These are phyloP conservation scores for Lophius piscatorius DNA, from an alignment of 2,113 vertebrate species.

Conservation along the genomic window DNA sequence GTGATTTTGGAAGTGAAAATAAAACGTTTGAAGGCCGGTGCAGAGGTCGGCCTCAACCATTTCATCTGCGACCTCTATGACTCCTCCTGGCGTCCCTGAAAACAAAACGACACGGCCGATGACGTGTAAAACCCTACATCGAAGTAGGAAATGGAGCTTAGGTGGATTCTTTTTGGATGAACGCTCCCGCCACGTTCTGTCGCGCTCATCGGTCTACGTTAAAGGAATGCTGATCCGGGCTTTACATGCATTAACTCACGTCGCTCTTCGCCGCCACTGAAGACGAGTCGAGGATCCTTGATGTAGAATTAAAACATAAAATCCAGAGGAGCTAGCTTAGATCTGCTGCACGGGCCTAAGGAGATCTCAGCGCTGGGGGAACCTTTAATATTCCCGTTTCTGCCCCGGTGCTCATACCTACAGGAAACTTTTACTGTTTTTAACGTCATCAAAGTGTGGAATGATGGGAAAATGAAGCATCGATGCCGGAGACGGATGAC, in stretches of 20 bases:
- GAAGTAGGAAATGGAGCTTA: not conserved
- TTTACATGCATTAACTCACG: slow-evolving; percentile 52
- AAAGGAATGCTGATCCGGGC: slow-evolving; percentile 39
- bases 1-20: too few relatives aligned
- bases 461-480: slow-evolving; percentile 7
- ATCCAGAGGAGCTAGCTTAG: slow-evolving; percentile 44
- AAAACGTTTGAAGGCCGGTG: too few relatives aligned
- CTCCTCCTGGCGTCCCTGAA: too few relatives aligned
- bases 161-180: slow-evolving; percentile 36
- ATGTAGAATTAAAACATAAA: slow-evolving; percentile 56
- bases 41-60: too few relatives aligned
- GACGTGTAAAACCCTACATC: too few relatives aligned
- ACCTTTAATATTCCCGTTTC: slow-evolving; percentile 52
- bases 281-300: slow-evolving; percentile 43
- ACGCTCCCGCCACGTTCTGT: slow-evolving; percentile 18
- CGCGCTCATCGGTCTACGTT: slow-evolving; percentile 6
- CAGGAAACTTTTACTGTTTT: slow-evolving; percentile 21
- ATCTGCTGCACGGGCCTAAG: slow-evolving; percentile 39
- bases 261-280: slow-evolving; percentile 24
- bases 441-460: slow-evolving; percentile 26
- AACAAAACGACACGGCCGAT: too few relatives aligned
- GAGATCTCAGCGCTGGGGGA: slow-evolving; percentile 37
- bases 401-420: slow-evolving; percentile 29
- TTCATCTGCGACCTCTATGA: too few relatives aligned
- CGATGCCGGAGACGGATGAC: too few relatives aligned